These are phyloP conservation scores for Galeopterus variegatus DNA, from an alignment of 2,113 vertebrate genomes.

Conservation along the genomic window DNA sequence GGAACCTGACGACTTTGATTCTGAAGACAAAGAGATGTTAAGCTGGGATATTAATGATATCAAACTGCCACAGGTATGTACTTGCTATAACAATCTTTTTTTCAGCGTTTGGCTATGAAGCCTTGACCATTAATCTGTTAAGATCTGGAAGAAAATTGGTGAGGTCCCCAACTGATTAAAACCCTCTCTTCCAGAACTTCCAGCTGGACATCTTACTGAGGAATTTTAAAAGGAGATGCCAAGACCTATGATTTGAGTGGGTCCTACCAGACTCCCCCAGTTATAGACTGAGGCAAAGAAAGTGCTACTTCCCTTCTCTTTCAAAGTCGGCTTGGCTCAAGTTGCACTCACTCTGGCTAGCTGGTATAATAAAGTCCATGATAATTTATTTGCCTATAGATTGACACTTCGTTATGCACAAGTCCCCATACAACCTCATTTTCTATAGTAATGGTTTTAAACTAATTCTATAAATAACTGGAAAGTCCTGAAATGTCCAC, in stretches of 20 bases:
- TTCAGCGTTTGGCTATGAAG: neutral
- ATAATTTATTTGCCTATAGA: neutral
- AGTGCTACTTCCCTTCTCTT: neutral
- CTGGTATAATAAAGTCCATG: neutral
- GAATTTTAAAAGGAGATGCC: neutral
- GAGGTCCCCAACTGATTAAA: neutral
- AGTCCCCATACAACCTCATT: neutral
- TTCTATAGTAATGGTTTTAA: neutral
- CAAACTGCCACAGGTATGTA: conserved; percentile 91
- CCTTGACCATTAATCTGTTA: neutral
- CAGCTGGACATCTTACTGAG: neutral
- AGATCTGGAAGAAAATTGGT: neutral
- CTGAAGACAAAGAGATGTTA: conserved; percentile 70
- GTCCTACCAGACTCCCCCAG: neutral
- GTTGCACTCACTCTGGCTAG: neutral
- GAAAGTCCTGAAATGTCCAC: neutral
- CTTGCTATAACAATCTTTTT: neutral
- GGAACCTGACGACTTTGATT: conserved; percentile 79
- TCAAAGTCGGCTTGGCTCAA: neutral
- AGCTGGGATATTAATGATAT: conserved; percentile 93
- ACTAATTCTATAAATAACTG: neutral
- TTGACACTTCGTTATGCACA: neutral
- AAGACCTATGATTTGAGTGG: neutral
- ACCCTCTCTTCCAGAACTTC: neutral
- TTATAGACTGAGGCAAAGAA: neutral